Evolutionary conservation across 2,888 invertebrate species (phyloP), one percentile per base, ranked within the genome.

Genomic region (Nasonovia ribisnigri): DNA sequence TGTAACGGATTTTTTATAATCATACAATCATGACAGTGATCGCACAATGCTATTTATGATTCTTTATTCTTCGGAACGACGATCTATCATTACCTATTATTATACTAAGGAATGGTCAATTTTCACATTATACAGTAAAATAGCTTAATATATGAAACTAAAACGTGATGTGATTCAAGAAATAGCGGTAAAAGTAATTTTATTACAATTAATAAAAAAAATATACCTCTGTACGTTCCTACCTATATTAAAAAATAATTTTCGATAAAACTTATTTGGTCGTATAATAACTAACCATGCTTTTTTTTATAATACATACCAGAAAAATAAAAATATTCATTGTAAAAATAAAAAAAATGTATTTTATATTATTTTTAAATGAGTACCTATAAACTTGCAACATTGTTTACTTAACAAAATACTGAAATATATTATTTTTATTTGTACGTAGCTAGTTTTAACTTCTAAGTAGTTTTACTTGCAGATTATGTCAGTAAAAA

Each of bases 121-220:
- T 87, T 87, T 48, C 87, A 36, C 48, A 87, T 87, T 87, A 87
- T n/a, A 20, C 51, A 51, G n/a, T 36, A 10, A n/a, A 67, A 67
- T 16, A 67, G 67, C 67, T 84, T 54, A n/a, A n/a, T n/a, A 54
- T 88, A 24, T 42, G 54, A 88, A 54, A 36, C 42, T 42, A 36
- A 54, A 36, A 54, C 54, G 88, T 54, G 88, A 54, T 42, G 26
- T 13, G 54, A 88, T 88, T 88, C 36, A 48, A 88, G 24, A 57
- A 88, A 88, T 54, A 88, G 36, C 88, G 54, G 54, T 54, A 88
- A 54, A 54, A 51, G 88, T 88, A 88, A 88, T 88, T 88, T 42
- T 36, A 54, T 54, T 88, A 54, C 88, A 88, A 88, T 88, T 88
- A 54, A 57, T 26, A 54, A 54, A 54, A 88, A 51, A 88, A 36